phyloP scores from a whole-genome alignment of 2,888 invertebrate genomes.

The Rapana venosa region DNA sequence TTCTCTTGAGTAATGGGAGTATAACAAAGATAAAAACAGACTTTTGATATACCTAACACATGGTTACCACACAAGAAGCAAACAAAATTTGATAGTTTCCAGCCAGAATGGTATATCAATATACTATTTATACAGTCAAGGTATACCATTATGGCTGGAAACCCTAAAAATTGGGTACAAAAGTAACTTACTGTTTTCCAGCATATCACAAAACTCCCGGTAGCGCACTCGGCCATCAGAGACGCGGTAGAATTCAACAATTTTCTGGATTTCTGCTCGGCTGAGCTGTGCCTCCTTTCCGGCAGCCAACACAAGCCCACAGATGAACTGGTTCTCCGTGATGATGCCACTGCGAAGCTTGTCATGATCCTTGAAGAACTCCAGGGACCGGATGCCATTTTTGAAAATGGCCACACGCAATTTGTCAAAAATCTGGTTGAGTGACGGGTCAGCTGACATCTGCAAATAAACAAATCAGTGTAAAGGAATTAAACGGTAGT shows the following conservation, averaged over 20 bases:
- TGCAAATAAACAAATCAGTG: slow-evolving; percentile 50
- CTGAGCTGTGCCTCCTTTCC: slow-evolving; percentile 77
- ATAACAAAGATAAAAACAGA: no score
- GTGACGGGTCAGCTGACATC: slow-evolving; percentile 68
- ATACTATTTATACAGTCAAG: no score
- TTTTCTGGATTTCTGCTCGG: slow-evolving; percentile 74
- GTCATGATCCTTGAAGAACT: slow-evolving; percentile 78
- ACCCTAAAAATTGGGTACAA: not conserved
- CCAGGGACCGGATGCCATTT: slow-evolving; percentile 75
- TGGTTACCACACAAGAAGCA: no score
- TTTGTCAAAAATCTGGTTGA: slow-evolving; percentile 76
- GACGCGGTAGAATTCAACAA: slow-evolving; percentile 75
- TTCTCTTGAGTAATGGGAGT: no score
- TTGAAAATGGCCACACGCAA: slow-evolving; percentile 76
- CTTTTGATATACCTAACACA: no score
- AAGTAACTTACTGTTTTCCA: slow-evolving; percentile 76
- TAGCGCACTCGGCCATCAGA: slow-evolving; percentile 76
- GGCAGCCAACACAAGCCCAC: slow-evolving; percentile 75
- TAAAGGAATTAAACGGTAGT: no score
- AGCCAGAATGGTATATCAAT: no score
- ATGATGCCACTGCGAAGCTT: slow-evolving; percentile 76
- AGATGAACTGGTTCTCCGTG: slow-evolving; percentile 78
- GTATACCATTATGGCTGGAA: no score
- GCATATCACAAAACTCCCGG: slow-evolving; percentile 77
- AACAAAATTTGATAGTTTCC: no score